Evolutionary conservation across 2,797 vertebrate genomes (phyloP), one percentile per base, ranked within the genome.

Genomic region (Gorsachius magnificus): DNA sequence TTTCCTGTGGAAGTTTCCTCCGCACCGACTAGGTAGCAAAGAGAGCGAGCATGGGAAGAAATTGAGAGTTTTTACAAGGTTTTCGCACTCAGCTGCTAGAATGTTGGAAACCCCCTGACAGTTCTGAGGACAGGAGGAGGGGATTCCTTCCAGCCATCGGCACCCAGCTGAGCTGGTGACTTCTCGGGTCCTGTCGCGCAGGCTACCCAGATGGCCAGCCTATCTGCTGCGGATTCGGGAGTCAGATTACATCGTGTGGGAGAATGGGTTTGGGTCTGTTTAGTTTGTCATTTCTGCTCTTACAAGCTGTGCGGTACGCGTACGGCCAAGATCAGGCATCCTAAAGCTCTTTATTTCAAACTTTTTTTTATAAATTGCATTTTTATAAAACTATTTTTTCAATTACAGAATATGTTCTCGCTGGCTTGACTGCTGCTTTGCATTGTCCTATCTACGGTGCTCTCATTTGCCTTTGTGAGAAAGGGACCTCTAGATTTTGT

Each of bases 401-500:
- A 56, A 2, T 83, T 76, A 70, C 28, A 66, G 48, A 45, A 70
- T 43, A 70, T 43, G 17, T 70, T 95, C 64, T 56, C 8, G 1
- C 70, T 76, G 51, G 8, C 51, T 91, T 61, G 61, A 75, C 51
- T 83, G n/a, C 51, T 63, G 71, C 50, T 89, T 91, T 90, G 8
- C 56, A 15, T 86, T 88, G 41, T 35, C 5, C 0, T 77, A 63
- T 66, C 69, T 84, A 1, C 38, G 48, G 25, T 61, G 48, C 11
- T 72, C 13, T 81, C 60, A 5, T 84, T 90, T 70, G 43, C 51
- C 46, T 90, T 87, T 82, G 31, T 79, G 66, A 89, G 31, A 69
- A 90, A 77, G 31, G 36, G 65, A 86, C 64, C 64, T 80, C 81
- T 71, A 71, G 82, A 53, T 89, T 92, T 66, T 89, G 36, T 89